phyloP scores from a whole-genome alignment of 35 echinoderm and acorn worm species.

The Anneissia japonica region DNA sequence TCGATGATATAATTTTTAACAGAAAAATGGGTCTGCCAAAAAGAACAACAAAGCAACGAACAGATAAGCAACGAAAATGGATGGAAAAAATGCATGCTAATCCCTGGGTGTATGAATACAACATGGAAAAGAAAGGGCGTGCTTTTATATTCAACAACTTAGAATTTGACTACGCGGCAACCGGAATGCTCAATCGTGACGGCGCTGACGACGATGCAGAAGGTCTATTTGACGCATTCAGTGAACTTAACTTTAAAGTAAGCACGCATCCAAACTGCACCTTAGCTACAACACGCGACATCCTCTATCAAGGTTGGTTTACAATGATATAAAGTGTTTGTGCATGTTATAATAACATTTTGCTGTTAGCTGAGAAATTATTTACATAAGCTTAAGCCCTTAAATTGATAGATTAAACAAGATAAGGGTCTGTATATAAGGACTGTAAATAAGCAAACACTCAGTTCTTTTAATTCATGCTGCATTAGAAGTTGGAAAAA shows the following conservation, averaged over 20 bases:
- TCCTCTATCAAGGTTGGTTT: background rate
- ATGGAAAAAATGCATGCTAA: background rate
- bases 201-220: background rate
- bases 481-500: too few species aligned
- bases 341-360: too few species aligned
- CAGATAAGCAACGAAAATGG: background rate
- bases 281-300: background rate
- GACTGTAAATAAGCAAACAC: too few species aligned
- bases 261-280: background rate
- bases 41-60: too few species aligned
- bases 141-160: background rate
- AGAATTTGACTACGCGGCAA: background rate
- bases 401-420: too few species aligned
- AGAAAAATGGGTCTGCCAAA: too few species aligned
- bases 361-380: too few species aligned
- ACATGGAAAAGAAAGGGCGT: background rate
- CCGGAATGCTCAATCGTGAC: background rate
- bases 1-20: too few species aligned
- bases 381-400: too few species aligned
- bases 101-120: background rate
- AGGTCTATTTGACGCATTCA: background rate
- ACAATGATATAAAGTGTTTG: too few species aligned
- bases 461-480: too few species aligned
- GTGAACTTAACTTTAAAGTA: background rate
- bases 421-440: too few species aligned